These are phyloP conservation scores for Poeciliopsis turneri DNA, from an alignment of 2,797 vertebrate genomes.

Conservation along the genomic window DNA sequence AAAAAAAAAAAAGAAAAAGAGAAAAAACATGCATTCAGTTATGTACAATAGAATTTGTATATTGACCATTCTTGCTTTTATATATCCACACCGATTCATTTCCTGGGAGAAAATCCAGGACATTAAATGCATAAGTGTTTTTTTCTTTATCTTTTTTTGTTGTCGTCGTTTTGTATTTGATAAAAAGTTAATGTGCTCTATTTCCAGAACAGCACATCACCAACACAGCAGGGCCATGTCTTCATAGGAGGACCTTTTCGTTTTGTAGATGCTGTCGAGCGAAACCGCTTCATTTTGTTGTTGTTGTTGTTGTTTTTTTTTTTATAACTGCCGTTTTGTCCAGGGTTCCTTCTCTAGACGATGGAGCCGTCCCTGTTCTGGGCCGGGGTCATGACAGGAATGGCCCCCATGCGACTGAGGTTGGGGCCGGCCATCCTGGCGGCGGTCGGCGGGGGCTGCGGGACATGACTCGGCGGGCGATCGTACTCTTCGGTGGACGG, in stretches of 20 bases:
- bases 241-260: conserved; percentile 40
- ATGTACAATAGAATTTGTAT: conserved; percentile 75
- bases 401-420: conserved; percentile 96
- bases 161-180: conserved; percentile 27
- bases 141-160: conserved; percentile 23
- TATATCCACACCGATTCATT: conserved; percentile 36
- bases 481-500: conserved; percentile 91
- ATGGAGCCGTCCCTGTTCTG: conserved; percentile 98
- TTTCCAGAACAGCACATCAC: conserved; percentile 43
- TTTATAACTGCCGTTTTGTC: conserved; percentile 30
- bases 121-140: conserved; percentile 59
- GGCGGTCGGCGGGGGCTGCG: conserved; percentile 80
- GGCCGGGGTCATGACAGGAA: conserved; percentile 97
- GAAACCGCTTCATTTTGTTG: conserved; percentile 40
- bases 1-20: conserved; percentile 8
- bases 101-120: conserved; percentile 64
- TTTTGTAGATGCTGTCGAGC: conserved; percentile 57
- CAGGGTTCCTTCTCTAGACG: conserved; percentile 80
- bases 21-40: conserved; percentile 69
- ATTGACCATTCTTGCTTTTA: conserved; percentile 48
- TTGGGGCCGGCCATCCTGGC: conserved; percentile 91
- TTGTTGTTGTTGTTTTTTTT: too few relatives aligned
- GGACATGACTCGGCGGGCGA: conserved; percentile 81
- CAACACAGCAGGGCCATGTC: conserved; percentile 58
- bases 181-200: conserved; percentile 71